A percentile compares a stretch with the other conserved stretches of the same genome.
phyloP scores from a whole-genome alignment of 2,113 vertebrate species.

The Dendropsophus ebraccatus region DNA sequence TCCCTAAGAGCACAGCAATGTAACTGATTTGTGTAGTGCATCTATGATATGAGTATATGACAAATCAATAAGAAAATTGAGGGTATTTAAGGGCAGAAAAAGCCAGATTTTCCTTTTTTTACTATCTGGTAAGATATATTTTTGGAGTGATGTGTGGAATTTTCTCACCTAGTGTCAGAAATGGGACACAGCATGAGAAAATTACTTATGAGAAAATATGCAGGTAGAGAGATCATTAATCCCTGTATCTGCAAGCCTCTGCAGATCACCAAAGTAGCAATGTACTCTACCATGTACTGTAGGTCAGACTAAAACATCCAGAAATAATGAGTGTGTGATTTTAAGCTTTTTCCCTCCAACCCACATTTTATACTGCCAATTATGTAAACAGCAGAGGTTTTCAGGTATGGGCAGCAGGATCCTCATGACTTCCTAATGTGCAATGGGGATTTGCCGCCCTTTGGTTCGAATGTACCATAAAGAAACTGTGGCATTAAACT shows the following conservation, averaged over 20 bases:
- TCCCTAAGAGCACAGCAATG: no score
- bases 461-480: neutral
- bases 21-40: no score
- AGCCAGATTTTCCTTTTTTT: neutral
- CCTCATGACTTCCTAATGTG: neutral
- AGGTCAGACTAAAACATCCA: conserved; percentile 3
- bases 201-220: neutral
- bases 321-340: conserved; percentile 18
- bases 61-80: no score
- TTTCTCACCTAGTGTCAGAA: conserved; percentile 1
- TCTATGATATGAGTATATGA: no score
- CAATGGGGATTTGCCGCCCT: neutral
- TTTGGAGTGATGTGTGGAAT: neutral
- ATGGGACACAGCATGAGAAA: neutral
- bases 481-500: neutral
- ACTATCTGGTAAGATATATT: neutral
- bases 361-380: conserved; percentile 1
- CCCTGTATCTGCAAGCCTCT: neutral
- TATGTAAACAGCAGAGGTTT: neutral
- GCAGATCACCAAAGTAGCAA: no score
- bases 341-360: conserved; percentile 6
- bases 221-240: conserved; percentile 18
- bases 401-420: neutral
- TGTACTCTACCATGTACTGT: conserved; percentile 14
- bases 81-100: neutral